Conservation (phyloP, 37 sponge, comb jelly and placozoan species). For the Mnemiopsis leidyi region DNA sequence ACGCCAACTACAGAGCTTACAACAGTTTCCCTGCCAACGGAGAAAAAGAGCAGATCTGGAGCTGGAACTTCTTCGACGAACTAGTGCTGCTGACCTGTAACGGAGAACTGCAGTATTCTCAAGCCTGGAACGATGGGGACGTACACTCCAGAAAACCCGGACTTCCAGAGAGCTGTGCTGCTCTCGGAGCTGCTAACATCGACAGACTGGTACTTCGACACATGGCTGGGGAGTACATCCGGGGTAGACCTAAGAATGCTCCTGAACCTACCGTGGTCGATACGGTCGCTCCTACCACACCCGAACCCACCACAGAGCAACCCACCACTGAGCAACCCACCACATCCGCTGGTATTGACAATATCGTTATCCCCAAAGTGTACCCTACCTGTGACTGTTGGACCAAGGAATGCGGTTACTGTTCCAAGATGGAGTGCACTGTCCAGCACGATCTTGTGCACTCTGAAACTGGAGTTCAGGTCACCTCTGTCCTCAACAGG, state of each 20-base stretch:
- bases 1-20: background rate
- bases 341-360: background rate
- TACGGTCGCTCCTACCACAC: background rate
- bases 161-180: background rate
- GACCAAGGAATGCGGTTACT: background rate
- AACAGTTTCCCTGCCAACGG: background rate
- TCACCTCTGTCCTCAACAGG: background rate
- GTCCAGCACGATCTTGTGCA: background rate
- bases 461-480: background rate
- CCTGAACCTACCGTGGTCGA: too few species aligned
- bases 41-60: conserved; percentile 7
- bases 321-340: background rate
- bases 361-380: background rate
- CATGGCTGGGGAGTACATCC: background rate
- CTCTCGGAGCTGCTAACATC: background rate
- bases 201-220: background rate
- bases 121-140: background rate
- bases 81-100: background rate
- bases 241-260: background rate
- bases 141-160: background rate
- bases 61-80: background rate
- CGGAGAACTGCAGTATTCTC: background rate
- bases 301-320: background rate
- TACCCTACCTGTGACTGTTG: background rate
- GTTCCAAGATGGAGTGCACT: background rate